These are phyloP conservation scores for Philereme transversata DNA, from an alignment of 2,888 invertebrate genomes.

Conservation along the genomic window DNA sequence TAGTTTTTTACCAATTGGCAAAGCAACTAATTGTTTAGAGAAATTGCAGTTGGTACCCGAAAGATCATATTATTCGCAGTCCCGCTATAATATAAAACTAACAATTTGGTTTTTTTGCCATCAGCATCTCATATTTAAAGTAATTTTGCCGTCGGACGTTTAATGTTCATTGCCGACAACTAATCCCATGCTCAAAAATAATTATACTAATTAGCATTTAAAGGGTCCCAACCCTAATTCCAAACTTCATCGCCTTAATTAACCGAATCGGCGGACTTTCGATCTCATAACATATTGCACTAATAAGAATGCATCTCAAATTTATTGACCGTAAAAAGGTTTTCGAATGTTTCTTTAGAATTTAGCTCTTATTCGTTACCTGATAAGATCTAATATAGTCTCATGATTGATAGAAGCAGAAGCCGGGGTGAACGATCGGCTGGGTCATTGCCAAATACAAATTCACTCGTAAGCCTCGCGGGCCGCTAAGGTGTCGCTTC, in stretches of 20 bases:
- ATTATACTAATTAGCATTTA: constrained; percentile 40
- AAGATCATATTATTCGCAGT: no score
- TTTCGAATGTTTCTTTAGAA: constrained; percentile 5
- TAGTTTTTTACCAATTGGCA: no score
- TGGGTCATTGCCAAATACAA: constrained; percentile 81
- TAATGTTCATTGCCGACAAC: constrained; percentile 3
- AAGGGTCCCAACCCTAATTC: constrained; percentile 13
- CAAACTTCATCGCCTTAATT: constrained; percentile 27
- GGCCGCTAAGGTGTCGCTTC: constrained; percentile 67
- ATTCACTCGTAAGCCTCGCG: constrained; percentile 62
- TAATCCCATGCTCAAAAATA: constrained; percentile 17
- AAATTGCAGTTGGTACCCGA: no score
- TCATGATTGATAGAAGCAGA: constrained; percentile 24
- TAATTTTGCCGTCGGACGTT: background rate
- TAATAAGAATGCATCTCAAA: constrained; percentile 23
- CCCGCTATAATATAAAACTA: background rate
- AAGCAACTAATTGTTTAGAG: no score
- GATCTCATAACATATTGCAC: constrained; percentile 29
- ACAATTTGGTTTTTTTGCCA: no score
- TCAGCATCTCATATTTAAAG: no score
- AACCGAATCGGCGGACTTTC: constrained; percentile 20
- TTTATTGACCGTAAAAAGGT: constrained; percentile 17
- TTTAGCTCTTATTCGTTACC: constrained; percentile 23
- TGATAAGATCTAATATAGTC: constrained; percentile 24
- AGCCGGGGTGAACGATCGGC: constrained; percentile 65